These are phyloP conservation scores for Lycaena phlaeas DNA, from an alignment of 2,888 invertebrate species.

Conservation along the genomic window DNA sequence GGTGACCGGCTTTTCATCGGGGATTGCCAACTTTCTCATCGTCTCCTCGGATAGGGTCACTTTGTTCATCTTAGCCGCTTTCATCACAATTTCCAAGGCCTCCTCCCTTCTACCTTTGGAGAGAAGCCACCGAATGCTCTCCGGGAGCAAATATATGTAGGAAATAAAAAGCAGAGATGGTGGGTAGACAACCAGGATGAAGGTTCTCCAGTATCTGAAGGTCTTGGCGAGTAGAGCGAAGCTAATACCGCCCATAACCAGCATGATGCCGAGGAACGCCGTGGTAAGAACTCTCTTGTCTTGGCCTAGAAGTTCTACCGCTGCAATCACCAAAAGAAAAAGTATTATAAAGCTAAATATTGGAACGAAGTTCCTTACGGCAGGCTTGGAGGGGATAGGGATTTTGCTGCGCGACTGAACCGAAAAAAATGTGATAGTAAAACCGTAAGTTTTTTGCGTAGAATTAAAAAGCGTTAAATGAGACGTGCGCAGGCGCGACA, in stretches of 20 bases:
- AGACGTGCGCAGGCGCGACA: too few species aligned
- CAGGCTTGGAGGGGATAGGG: too few species aligned
- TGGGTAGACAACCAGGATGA: slow-evolving; percentile 78
- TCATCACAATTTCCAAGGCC: slow-evolving; percentile 75
- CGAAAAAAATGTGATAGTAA: too few species aligned
- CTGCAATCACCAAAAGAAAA: slow-evolving; percentile 39
- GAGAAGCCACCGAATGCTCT: slow-evolving; percentile 84
- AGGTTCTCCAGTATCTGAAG: slow-evolving; percentile 79
- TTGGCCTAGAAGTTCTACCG: slow-evolving; percentile 57
- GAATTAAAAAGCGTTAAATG: too few species aligned
- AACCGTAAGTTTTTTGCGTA: too few species aligned
- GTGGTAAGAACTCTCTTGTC: slow-evolving; percentile 56
- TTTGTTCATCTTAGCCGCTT: slow-evolving; percentile 76
- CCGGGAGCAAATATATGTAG: slow-evolving; percentile 81
- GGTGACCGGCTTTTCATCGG: slow-evolving; percentile 42
- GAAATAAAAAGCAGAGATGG: slow-evolving; percentile 79
- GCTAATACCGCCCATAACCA: slow-evolving; percentile 80
- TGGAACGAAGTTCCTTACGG: too few species aligned
- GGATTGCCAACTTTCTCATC: slow-evolving; percentile 41
- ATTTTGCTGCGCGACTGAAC: too few species aligned
- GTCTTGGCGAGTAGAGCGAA: slow-evolving; percentile 80
- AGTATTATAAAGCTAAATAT: too few species aligned
- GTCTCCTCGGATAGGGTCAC: slow-evolving; percentile 59
- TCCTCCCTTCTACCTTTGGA: slow-evolving; percentile 78
- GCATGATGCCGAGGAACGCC: slow-evolving; percentile 52